Evolutionary conservation across 2,888 invertebrate species (phyloP).

Genomic region (Conistra vaccinii): DNA sequence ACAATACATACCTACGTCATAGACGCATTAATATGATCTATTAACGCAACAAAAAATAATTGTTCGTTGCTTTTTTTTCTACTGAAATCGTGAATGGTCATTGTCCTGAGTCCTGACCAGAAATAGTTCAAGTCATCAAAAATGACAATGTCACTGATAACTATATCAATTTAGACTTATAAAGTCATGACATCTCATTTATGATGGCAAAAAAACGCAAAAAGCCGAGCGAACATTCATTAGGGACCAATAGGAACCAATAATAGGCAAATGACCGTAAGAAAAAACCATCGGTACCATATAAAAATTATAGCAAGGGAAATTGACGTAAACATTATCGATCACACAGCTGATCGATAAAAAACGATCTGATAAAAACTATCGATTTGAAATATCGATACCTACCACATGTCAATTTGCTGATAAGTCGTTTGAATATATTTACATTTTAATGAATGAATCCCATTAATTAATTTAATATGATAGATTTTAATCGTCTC

Average conservation of each 20-base stretch:
- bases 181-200: slow-evolving; percentile 68
- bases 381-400: slow-evolving; percentile 67
- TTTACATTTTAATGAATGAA: slow-evolving; percentile 77
- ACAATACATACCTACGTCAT: slow-evolving; percentile 48
- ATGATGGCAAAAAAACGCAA: slow-evolving; percentile 55
- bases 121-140: slow-evolving; percentile 62
- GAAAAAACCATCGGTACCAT: slow-evolving; percentile 52
- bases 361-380: slow-evolving; percentile 69
- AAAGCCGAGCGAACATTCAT: slow-evolving; percentile 58
- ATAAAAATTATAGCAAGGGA: slow-evolving; percentile 61
- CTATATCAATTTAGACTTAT: slow-evolving; percentile 66
- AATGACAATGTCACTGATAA: slow-evolving; percentile 69
- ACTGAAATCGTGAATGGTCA: slow-evolving; percentile 50
- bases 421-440: slow-evolving; percentile 79
- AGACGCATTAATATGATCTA: slow-evolving; percentile 44
- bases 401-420: slow-evolving; percentile 75
- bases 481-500: slow-evolving; percentile 58
- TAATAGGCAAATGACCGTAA: slow-evolving; percentile 54
- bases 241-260: slow-evolving; percentile 49
- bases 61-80: slow-evolving; percentile 44
- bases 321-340: slow-evolving; percentile 71
- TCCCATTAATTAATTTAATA: slow-evolving; percentile 67
- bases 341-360: slow-evolving; percentile 70
- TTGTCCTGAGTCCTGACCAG: slow-evolving; percentile 48
- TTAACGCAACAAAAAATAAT: slow-evolving; percentile 48